phyloP scores from a whole-genome alignment of 1,140 invertebrate genomes.

The Ylistrum balloti region DNA sequence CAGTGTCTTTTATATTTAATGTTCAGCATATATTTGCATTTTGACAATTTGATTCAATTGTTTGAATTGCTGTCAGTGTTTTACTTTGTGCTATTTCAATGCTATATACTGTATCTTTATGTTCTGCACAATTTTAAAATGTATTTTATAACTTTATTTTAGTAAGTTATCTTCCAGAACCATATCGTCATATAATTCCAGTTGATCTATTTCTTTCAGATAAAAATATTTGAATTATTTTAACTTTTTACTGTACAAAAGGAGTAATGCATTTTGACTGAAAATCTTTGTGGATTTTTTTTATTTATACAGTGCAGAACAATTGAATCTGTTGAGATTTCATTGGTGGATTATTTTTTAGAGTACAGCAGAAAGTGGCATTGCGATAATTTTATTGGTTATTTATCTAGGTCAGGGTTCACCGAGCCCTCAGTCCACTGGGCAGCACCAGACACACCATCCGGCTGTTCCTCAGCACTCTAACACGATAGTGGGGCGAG shows the following conservation, averaged over 20 bases:
- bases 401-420: conserved; percentile 67
- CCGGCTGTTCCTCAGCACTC: conserved; percentile 48
- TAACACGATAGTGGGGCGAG: conserved; percentile 54
- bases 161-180: too few relatives aligned
- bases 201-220: too few relatives aligned
- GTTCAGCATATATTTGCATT: conserved; percentile 7
- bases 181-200: too few relatives aligned
- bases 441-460: conserved; percentile 66
- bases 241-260: neutral
- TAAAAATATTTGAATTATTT: too few relatives aligned
- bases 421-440: conserved; percentile 64
- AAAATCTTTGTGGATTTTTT: neutral
- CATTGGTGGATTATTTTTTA: neutral
- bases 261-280: too few relatives aligned
- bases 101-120: neutral
- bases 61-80: conserved; percentile 29
- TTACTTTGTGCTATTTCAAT: neutral
- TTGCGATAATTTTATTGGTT: conserved; percentile 57
- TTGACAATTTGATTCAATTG: neutral
- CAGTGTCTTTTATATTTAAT: neutral
- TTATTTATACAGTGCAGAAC: neutral
- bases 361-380: neutral
- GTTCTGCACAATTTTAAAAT: neutral
- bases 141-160: neutral
- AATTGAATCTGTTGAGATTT: neutral